These are phyloP conservation scores for Ceratina japonica DNA, from an alignment of 1,140 invertebrate genomes.

Conservation along the genomic window DNA sequence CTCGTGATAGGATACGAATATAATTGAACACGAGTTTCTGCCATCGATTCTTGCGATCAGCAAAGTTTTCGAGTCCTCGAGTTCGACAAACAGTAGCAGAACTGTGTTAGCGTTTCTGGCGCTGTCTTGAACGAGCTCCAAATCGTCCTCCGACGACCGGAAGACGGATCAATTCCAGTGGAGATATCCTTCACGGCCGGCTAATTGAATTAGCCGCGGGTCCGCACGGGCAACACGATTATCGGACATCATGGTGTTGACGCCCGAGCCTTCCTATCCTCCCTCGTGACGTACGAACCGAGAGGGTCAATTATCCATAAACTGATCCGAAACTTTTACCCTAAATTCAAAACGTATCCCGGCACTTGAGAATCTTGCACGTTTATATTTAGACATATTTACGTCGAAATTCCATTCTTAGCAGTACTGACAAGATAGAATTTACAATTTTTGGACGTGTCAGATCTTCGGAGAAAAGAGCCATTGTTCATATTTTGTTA, in stretches of 20 bases:
- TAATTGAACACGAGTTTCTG: no score
- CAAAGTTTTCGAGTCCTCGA: neutral
- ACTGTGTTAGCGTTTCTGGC: neutral
- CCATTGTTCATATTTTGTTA: no score
- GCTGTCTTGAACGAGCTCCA: neutral
- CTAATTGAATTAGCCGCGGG: constrained; percentile 31
- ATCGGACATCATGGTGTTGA: constrained; percentile 25
- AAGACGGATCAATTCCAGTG: neutral
- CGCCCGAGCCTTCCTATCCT: neutral
- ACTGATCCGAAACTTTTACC: neutral
- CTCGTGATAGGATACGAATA: no score
- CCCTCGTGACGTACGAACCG: neutral
- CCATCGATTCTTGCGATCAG: no score
- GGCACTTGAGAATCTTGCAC: no score
- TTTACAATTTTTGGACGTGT: no score
- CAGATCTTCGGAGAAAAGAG: no score
- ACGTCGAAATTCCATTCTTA: no score
- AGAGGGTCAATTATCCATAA: neutral
- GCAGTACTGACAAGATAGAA: no score
- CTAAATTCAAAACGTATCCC: no score
- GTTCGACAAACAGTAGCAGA: neutral
- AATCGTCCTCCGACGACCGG: neutral
- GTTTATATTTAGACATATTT: no score
- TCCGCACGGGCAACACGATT: constrained; percentile 17
- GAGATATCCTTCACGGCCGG: neutral